Evolutionary conservation across 2,113 vertebrate species (phyloP).

Genomic region (Protomyctophum bolini): DNA sequence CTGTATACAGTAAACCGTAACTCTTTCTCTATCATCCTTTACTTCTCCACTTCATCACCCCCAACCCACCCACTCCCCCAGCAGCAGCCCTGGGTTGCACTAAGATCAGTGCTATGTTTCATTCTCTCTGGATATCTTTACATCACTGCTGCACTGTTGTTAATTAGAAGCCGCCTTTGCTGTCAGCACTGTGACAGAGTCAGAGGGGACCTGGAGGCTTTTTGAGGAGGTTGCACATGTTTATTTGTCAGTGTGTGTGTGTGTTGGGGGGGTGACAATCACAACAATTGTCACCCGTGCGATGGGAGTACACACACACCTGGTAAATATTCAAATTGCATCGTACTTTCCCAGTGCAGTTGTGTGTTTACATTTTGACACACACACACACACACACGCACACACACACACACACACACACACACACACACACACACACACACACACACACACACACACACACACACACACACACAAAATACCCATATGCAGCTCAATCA

Average conservation of each 20-base stretch:
- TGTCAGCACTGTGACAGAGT: constrained; percentile 9
- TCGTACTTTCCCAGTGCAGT: constrained; percentile 8
- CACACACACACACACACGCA: neutral
- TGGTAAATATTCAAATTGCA: constrained; percentile 38
- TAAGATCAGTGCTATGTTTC: constrained; percentile 6
- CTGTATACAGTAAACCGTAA: no score
- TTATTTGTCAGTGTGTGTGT: constrained; percentile 4
- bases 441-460: neutral
- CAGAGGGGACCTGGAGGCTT: neutral
- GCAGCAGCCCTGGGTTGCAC: neutral
- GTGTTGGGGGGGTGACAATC: neutral
- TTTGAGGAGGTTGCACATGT: neutral
- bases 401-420: neutral
- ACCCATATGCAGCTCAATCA: constrained; percentile 31
- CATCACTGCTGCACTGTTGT: neutral
- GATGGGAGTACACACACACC: neutral
- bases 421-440: constrained; percentile 20
- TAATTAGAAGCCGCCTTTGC: constrained; percentile 20
- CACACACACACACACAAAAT: constrained; percentile 4
- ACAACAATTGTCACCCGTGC: neutral
- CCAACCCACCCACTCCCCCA: constrained; percentile 11
- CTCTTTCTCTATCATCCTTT: neutral
- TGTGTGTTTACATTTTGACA: constrained; percentile 20
- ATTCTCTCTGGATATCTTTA: constrained; percentile 5
- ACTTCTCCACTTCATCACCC: neutral